Base-by-base conservation (phyloP, 2,888 invertebrate species). In the Netelia fuscicornis region DNA sequence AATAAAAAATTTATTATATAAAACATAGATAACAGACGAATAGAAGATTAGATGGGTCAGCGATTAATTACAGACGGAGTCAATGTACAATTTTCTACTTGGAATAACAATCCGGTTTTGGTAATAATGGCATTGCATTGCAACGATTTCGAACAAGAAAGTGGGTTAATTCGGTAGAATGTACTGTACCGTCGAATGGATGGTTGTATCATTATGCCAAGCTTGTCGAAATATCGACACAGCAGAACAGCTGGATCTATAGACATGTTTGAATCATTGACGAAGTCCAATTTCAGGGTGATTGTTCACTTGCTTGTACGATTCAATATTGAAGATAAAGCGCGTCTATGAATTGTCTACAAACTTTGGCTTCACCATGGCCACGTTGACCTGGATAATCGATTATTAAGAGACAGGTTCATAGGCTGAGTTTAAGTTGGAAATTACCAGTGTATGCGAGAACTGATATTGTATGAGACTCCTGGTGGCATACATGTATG, bases 211-310 rank as follows among this genome's bases (percentile, higher is more conserved):
- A 48, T 48, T 48, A 48, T 48, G 2, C 8, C 48, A 48, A 48
- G 48, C 48, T 48, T 11, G 23, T n/a, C 65, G 65, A 10, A 68
- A 20, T 58, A 48, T 68, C 48, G 23, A 60, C 23, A 60, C 54
- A 56, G 37, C 42, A 5, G 10, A 65, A 23, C 58, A n/a, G 25
- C 44, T 30, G 65, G 30, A 58, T 58, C 23, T 67, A 74, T 80
- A 68, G 54, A n/a, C 76, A 11, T 48, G n/a, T 37, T 10, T 81
- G 44, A 84, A 81, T 76, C 11, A 64, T 77, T 82, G 20, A 84
- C 72, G n/a, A 62, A 68, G 11, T 17, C 8, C 54, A 68, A 78
- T 13, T 52, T n/a, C 62, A 48, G 48, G 58, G 20, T 58, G 20
- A 20, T 58, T 20, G 20, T 23, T 54, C 52, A 54, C 17, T 37